Evolutionary conservation across 2,113 vertebrate genomes (phyloP), one percentile per base, ranked within the genome.

Genomic region (Xiphias gladius): DNA sequence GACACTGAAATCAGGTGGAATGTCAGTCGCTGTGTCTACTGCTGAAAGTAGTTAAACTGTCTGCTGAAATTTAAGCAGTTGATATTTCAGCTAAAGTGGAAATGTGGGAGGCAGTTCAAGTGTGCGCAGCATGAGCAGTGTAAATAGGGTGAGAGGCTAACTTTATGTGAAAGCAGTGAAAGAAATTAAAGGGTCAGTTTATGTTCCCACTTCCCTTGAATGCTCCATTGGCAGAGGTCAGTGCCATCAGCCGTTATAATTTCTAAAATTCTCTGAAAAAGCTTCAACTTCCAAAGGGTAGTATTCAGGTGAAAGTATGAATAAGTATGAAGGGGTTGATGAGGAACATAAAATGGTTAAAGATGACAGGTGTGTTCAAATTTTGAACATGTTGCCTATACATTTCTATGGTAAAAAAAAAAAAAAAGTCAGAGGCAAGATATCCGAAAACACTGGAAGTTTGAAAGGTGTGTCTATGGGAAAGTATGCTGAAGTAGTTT

Each of bases 181-280:
- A 35, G 4, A 75, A 17, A 16, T 8, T 39, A 19, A 50, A 35
- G 19, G 20, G 43, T 55, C 20, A 52, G 24, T n/a, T 7, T 20
- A 39, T 58, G 0, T 11, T 57, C 35, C 46, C 11, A 13, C 48
- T 62, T 58, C 1, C 73, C 48, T 61, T 62, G 14, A 81, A 59
- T 61, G 64, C 43, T 54, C 19, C 8, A 7, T 26, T 54, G 52
- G 22, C 52, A 54, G 52, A 48, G 20, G 43, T 59, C 43, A 43
- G 59, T 55, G 48, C 32, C 61, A 63, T 13, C 55, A 68, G 71
- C 63, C 24, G 8, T 8, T 9, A 30, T 7, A 13, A 39, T 35
- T 62, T 22, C 13, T 61, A 16, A 63, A 41, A 22, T 9, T 22
- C 43, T 73, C 48, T 58, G 8, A 78, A 59, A 68, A 73, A 73